Percentiles rank a stretch among this genome's conserved stretches.
Evolutionary conservation across 2,888 invertebrate species (phyloP).

Genomic region (Helicoverpa assulta): DNA sequence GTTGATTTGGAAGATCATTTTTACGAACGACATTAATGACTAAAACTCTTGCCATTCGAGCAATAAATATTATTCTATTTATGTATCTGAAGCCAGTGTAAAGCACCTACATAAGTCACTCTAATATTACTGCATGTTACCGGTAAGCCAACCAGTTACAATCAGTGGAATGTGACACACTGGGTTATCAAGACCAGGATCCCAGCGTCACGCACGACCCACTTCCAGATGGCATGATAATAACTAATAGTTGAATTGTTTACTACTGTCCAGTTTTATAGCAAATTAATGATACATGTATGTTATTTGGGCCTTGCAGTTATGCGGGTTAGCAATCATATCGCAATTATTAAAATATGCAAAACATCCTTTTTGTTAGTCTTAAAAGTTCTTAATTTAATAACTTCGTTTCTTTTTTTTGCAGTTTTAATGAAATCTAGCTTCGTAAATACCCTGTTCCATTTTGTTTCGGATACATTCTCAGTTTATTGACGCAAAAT

Average conservation of each 20-base stretch:
- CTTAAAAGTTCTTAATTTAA: too few species aligned
- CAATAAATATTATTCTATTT: neutral
- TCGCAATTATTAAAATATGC: neutral
- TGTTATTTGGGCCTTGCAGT: neutral
- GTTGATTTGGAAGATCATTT: too few species aligned
- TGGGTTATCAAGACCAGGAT: slow-evolving; percentile 36
- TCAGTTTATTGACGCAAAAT: too few species aligned
- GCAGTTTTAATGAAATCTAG: neutral
- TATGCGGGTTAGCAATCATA: slow-evolving; percentile 6
- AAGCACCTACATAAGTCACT: neutral
- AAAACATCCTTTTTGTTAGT: too few species aligned
- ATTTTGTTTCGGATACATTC: neutral
- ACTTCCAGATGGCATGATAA: slow-evolving; percentile 35
- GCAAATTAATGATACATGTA: slow-evolving; percentile 4
- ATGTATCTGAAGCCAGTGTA: neutral
- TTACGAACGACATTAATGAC: too few species aligned
- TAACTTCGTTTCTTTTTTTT: too few species aligned
- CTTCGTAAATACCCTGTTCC: neutral
- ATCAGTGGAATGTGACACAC: slow-evolving; percentile 26
- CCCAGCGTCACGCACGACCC: slow-evolving; percentile 31
- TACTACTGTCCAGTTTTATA: slow-evolving; percentile 13
- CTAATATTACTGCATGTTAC: neutral
- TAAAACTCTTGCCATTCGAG: neutral
- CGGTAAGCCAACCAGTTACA: slow-evolving; percentile 14
- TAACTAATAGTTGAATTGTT: slow-evolving; percentile 36